Evolutionary conservation across 2,113 vertebrate species (phyloP).

Genomic region (Condylura cristata): DNA sequence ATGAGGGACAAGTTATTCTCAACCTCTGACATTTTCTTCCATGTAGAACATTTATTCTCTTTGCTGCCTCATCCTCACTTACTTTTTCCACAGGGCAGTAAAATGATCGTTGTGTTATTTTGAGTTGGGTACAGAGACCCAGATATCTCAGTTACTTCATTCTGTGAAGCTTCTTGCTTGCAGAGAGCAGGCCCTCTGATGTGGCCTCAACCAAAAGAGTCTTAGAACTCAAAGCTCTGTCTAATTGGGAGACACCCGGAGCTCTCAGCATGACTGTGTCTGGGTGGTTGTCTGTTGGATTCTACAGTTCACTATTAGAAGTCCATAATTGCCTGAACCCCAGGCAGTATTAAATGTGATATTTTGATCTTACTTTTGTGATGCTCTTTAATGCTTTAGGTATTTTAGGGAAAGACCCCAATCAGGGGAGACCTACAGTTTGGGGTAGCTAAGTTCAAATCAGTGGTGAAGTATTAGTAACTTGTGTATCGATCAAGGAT

Average conservation of each 20-base stretch:
- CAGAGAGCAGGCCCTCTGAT: constrained; percentile 12
- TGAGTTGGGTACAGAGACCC: background rate
- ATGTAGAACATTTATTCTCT: background rate
- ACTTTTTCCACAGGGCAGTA: background rate
- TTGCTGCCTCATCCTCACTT: background rate
- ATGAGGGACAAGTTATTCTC: background rate
- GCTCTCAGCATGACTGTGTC: background rate
- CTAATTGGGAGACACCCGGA: background rate
- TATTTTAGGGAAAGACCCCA: background rate
- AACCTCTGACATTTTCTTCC: background rate
- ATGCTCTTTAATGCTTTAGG: background rate
- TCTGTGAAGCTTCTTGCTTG: background rate
- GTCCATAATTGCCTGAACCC: background rate
- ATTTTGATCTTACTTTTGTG: constrained; percentile 34
- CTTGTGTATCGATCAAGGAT: background rate
- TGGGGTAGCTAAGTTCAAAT: background rate
- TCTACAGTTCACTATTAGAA: background rate
- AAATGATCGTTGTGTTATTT: background rate
- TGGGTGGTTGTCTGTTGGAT: background rate
- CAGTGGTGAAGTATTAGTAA: background rate
- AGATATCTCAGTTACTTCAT: background rate
- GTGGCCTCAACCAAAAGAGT: background rate
- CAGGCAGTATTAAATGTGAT: background rate
- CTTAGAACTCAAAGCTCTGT: background rate
- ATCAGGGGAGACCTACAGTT: background rate